Percentiles rank a stretch among this genome's conserved stretches.
Evolutionary conservation across 2,113 vertebrate species (phyloP).

Genomic region (Polyodon spathula): DNA sequence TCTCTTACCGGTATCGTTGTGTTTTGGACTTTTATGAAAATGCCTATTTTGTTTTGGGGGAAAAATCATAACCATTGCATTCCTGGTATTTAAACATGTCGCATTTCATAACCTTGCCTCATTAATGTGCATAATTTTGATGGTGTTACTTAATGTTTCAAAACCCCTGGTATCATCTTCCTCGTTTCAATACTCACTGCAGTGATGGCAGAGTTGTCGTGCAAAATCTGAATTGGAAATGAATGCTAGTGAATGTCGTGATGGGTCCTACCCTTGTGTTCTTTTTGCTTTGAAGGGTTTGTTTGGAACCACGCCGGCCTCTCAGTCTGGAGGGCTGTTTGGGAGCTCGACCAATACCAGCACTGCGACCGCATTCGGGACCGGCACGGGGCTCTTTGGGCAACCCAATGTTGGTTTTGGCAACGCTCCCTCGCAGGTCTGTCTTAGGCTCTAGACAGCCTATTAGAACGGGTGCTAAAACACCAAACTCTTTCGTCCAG

Average conservation of each 20-base stretch:
- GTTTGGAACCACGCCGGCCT: conserved; percentile 76
- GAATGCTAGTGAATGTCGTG: neutral
- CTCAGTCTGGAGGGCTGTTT: conserved; percentile 75
- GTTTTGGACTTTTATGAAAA: too few relatives aligned
- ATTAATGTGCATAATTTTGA: too few relatives aligned
- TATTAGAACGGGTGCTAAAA: too few relatives aligned
- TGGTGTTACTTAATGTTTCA: too few relatives aligned
- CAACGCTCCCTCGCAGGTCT: conserved; percentile 68
- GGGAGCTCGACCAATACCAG: conserved; percentile 75
- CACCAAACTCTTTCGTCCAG: too few relatives aligned
- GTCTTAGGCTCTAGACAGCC: conserved; percentile 18
- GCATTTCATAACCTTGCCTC: neutral
- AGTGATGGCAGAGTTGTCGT: too few relatives aligned
- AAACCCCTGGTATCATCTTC: too few relatives aligned
- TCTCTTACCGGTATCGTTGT: too few relatives aligned
- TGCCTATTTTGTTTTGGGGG: neutral
- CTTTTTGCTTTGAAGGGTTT: conserved; percentile 60
- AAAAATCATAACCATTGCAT: neutral
- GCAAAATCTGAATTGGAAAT: neutral
- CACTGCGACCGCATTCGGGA: conserved; percentile 72
- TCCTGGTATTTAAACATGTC: neutral
- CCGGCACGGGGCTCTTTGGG: conserved; percentile 75
- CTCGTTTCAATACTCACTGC: neutral
- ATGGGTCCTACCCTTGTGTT: neutral
- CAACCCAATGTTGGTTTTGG: conserved; percentile 75